phyloP scores from a whole-genome alignment of 2,888 invertebrate genomes.

The Leucophenga maculata region DNA sequence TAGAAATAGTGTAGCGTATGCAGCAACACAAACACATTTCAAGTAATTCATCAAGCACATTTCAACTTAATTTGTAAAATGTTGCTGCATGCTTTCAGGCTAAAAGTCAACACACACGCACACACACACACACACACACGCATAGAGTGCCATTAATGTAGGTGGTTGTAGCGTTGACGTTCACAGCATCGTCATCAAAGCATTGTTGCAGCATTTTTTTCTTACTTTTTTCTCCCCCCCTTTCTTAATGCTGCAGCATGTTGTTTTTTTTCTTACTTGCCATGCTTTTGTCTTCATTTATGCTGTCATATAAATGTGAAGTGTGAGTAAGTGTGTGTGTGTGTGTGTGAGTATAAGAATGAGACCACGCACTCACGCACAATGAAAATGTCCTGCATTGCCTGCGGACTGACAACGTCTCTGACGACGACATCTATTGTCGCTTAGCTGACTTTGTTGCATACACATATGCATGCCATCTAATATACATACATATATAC shows the following conservation, averaged over 20 bases:
- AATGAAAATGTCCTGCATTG: slow-evolving; percentile 13
- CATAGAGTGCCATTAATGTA: slow-evolving; percentile 13
- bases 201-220: no score
- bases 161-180: background rate
- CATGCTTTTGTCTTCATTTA: background rate
- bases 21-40: background rate
- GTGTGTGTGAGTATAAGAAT: background rate
- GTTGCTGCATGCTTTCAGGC: slow-evolving; percentile 25
- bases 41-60: slow-evolving; percentile 22
- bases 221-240: background rate
- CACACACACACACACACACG: slow-evolving; percentile 13
- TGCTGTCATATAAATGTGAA: background rate
- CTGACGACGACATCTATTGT: background rate
- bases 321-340: background rate
- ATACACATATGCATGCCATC: background rate
- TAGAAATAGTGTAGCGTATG: no score
- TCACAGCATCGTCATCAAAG: background rate
- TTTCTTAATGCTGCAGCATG: background rate
- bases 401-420: background rate
- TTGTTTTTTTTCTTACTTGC: slow-evolving; percentile 3
- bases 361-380: slow-evolving; percentile 6
- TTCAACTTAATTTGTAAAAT: slow-evolving; percentile 24
- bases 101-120: slow-evolving; percentile 14
- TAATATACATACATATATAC: background rate
- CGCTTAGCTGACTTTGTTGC: background rate